Percentiles rank a stretch among this genome's conserved stretches.
Evolutionary conservation across 2,888 invertebrate species (phyloP).

Genomic region (Drosophila prolongata): DNA sequence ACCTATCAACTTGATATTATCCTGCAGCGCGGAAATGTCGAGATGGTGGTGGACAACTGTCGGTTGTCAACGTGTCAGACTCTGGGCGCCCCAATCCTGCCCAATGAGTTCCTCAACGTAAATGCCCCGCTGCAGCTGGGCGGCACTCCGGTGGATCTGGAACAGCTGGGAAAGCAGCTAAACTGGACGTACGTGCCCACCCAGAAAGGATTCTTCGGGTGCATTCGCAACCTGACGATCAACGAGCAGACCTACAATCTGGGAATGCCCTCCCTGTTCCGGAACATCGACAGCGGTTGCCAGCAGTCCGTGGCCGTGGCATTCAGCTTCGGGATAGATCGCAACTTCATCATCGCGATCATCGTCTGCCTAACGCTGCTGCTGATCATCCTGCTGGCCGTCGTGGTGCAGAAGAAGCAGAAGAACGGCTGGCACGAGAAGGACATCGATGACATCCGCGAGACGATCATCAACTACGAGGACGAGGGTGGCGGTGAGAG

Average conservation of each 20-base stretch:
- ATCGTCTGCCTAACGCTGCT: constrained; percentile 93
- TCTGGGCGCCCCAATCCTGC: constrained; percentile 89
- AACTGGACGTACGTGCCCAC: constrained; percentile 90
- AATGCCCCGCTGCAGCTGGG: constrained; percentile 96
- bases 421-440: constrained; percentile 95
- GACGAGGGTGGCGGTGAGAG: constrained; percentile 99
- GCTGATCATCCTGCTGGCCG: constrained; percentile 92
- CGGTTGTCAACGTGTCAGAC: constrained; percentile 89
- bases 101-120: constrained; percentile 90
- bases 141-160: constrained; percentile 89
- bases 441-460: constrained; percentile 97
- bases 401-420: constrained; percentile 94
- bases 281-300: constrained; percentile 90
- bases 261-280: constrained; percentile 90
- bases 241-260: constrained; percentile 95
- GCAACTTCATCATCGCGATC: constrained; percentile 95
- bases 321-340: constrained; percentile 92
- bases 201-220: constrained; percentile 92
- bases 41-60: constrained; percentile 92
- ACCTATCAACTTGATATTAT: constrained; percentile 94
- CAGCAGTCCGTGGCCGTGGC: constrained; percentile 90
- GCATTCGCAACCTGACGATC: constrained; percentile 95
- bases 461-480: constrained; percentile 98
- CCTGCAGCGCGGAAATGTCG: constrained; percentile 87
- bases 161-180: constrained; percentile 87